phyloP scores from a whole-genome alignment of 2,113 vertebrate genomes.

The Sminthopsis crassicaudata region DNA sequence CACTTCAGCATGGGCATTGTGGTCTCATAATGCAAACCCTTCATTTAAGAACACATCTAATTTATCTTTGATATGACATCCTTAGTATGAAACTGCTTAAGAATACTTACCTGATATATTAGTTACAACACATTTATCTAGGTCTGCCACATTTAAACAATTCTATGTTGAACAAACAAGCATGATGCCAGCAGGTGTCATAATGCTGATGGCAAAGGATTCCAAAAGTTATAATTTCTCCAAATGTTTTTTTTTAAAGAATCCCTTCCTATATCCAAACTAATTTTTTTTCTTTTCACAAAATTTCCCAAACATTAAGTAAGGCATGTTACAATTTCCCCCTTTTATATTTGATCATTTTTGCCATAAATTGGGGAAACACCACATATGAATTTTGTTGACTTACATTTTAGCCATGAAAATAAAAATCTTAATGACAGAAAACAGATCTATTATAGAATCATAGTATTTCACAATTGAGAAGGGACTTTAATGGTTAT shows the following conservation, averaged over 20 bases:
- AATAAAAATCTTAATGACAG: background rate
- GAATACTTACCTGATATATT: slow-evolving; percentile 38
- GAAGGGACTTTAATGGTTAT: background rate
- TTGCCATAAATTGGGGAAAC: slow-evolving; percentile 2
- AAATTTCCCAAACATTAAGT: slow-evolving; percentile 37
- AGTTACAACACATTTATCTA: slow-evolving; percentile 58
- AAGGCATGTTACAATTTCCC: background rate
- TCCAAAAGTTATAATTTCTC: slow-evolving; percentile 55
- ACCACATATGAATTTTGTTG: background rate
- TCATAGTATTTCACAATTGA: background rate
- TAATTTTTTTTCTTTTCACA: slow-evolving; percentile 1
- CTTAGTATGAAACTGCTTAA: slow-evolving; percentile 31
- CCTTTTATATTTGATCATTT: slow-evolving; percentile 26
- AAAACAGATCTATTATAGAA: background rate
- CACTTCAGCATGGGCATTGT: slow-evolving; percentile 22
- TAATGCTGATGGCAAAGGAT: background rate
- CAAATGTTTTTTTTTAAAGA: slow-evolving; percentile 42
- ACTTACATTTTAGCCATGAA: background rate
- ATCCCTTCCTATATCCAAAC: slow-evolving; percentile 13
- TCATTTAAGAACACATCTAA: slow-evolving; percentile 44
- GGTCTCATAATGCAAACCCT: slow-evolving; percentile 44
- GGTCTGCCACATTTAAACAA: slow-evolving; percentile 48
- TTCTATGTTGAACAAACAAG: slow-evolving; percentile 61
- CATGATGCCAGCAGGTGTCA: slow-evolving; percentile 34
- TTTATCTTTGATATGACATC: slow-evolving; percentile 51